phyloP scores from a whole-genome alignment of 2,888 invertebrate species.

The Sarcophaga variegata region DNA sequence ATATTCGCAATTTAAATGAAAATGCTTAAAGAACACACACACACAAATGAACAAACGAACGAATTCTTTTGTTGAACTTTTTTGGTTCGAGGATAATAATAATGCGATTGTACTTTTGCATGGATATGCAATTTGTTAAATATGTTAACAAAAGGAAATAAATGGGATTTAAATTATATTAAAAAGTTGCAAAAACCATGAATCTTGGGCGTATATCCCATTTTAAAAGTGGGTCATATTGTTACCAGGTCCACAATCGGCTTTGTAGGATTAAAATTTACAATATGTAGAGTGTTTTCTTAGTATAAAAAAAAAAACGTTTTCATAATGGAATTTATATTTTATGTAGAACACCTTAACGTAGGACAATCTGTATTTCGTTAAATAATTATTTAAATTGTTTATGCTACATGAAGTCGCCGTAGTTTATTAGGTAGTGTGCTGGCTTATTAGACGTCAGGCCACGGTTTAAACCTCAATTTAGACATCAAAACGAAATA shows the following conservation, averaged over 20 bases:
- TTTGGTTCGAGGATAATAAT: neutral
- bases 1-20: slow-evolving; percentile 22
- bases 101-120: neutral
- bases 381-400: no score
- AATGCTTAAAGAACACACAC: neutral
- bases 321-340: no score
- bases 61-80: neutral
- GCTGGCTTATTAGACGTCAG: no score
- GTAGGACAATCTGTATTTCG: no score
- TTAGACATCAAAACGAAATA: no score
- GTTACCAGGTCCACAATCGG: neutral
- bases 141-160: neutral
- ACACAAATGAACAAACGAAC: neutral
- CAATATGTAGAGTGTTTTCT: no score
- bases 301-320: no score
- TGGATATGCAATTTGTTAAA: neutral
- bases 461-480: no score
- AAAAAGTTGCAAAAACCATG: neutral
- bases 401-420: no score
- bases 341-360: no score
- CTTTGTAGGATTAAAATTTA: no score
- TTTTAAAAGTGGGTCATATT: neutral
- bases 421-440: no score
- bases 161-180: neutral
- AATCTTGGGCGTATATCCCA: neutral